A percentile compares a stretch with the other conserved stretches of the same genome.
Evolutionary conservation across 2,797 vertebrate genomes (phyloP).

Genomic region (Periparus ater): DNA sequence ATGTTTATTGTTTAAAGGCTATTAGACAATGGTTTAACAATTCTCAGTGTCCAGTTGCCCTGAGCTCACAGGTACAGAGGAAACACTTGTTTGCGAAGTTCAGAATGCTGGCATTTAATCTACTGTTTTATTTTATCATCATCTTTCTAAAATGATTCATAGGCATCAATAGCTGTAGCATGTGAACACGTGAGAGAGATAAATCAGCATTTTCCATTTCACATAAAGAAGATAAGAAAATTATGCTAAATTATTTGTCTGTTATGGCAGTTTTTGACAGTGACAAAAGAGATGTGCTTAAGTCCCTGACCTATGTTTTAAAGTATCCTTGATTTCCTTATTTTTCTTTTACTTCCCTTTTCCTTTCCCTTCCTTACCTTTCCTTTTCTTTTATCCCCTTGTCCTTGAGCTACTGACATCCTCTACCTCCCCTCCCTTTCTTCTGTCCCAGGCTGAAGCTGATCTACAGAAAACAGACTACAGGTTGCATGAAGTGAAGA

Average conservation of each 20-base stretch:
- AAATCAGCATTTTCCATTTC: not conserved
- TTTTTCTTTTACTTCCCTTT: not conserved
- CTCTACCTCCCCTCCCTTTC: not conserved
- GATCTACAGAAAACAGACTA: slow-evolving; percentile 77
- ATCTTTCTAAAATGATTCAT: not conserved
- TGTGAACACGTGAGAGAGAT: not conserved
- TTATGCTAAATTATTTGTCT: not conserved
- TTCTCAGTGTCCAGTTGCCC: not conserved
- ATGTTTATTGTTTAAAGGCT: not conserved
- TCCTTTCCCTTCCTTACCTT: not conserved
- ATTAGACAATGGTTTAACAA: not conserved
- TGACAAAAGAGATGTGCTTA: not conserved
- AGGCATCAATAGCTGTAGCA: not conserved
- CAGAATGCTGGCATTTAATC: not conserved
- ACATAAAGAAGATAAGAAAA: not conserved
- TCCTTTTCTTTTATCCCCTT: not conserved
- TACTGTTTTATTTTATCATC: not conserved
- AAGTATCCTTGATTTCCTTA: not conserved
- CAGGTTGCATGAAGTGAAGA: slow-evolving; percentile 67
- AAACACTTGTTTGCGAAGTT: not conserved
- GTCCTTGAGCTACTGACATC: not conserved
- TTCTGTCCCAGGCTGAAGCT: slow-evolving; percentile 66
- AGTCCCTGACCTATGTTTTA: not conserved
- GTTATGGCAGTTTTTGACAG: not conserved
- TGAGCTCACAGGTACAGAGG: not conserved